Percentiles rank a stretch among this genome's conserved stretches.
phyloP scores from a whole-genome alignment of 2,797 vertebrate genomes.

The Pipistrellus kuhlii region DNA sequence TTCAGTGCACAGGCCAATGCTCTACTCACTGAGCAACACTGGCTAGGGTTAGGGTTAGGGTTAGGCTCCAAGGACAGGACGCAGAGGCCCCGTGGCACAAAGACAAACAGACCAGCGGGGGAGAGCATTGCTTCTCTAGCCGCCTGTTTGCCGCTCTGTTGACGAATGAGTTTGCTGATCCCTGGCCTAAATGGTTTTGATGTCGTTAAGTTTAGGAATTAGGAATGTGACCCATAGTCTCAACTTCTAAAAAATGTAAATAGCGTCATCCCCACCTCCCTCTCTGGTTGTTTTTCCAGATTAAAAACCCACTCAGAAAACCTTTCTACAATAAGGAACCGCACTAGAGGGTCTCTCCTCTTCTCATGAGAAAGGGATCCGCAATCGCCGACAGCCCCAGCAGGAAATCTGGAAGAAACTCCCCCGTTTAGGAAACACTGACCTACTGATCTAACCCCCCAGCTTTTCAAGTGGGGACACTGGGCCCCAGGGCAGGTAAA shows the following conservation, averaged over 20 bases:
- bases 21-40: too few species aligned
- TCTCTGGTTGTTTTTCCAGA: not conserved
- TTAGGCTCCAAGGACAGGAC: not conserved
- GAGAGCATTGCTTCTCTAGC: accelerated
- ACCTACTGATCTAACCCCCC: not conserved
- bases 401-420: not conserved
- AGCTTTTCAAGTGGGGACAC: not conserved
- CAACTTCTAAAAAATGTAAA: not conserved
- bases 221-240: not conserved
- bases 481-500: not conserved
- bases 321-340: not conserved
- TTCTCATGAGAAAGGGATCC: not conserved
- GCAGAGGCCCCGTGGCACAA: accelerated
- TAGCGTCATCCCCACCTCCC: not conserved
- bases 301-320: slow-evolving; percentile 11
- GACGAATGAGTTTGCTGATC: not conserved
- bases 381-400: not conserved
- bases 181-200: not conserved
- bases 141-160: not conserved
- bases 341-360: not conserved
- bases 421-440: not conserved
- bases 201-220: not conserved
- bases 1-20: too few species aligned
- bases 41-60: not conserved
- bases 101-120: not conserved